A percentile compares a stretch with the other conserved stretches of the same genome.
These are phyloP conservation scores for Paraescarpia echinospica DNA, from an alignment of 1,140 invertebrate genomes.

Conservation along the genomic window DNA sequence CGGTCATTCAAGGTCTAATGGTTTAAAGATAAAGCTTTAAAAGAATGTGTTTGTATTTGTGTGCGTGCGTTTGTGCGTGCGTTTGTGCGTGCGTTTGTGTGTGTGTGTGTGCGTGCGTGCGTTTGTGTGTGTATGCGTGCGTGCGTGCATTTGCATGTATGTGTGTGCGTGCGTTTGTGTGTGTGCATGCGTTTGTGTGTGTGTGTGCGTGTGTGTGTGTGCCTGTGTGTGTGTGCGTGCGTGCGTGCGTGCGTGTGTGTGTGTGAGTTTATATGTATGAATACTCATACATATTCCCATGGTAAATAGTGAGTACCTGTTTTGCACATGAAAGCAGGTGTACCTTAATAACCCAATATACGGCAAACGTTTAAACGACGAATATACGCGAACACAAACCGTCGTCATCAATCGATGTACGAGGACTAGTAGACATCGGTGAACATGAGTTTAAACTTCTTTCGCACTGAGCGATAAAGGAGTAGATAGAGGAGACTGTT, in stretches of 20 bases:
- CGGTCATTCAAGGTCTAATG: too few relatives aligned
- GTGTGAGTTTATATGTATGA: background rate
- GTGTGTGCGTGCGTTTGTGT: conserved; percentile 15
- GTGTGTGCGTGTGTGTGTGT: conserved; percentile 25
- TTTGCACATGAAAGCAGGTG: background rate
- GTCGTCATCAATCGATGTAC: background rate
- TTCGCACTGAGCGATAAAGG: background rate
- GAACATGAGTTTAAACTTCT: conserved; percentile 25
- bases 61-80: too few relatives aligned
- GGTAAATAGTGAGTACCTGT: background rate
- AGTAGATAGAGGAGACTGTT: background rate
- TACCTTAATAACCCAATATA: too few relatives aligned
- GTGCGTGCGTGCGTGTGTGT: conserved; percentile 24
- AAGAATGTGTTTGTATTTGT: too few relatives aligned
- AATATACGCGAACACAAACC: background rate
- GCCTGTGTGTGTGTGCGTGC: conserved; percentile 22
- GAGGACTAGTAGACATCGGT: conserved; percentile 19
- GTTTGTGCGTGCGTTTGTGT: too few relatives aligned
- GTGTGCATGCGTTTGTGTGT: conserved; percentile 24
- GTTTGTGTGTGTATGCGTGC: too few relatives aligned
- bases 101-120: too few relatives aligned
- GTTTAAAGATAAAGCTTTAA: too few relatives aligned
- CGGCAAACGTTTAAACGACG: too few relatives aligned
- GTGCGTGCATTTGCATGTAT: too few relatives aligned
- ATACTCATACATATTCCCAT: too few relatives aligned